Percentiles rank a stretch among this genome's conserved stretches.
Evolutionary conservation across 53 echinoderm and acorn worm genomes (phyloP).

Genomic region (Echinometra lucunter): DNA sequence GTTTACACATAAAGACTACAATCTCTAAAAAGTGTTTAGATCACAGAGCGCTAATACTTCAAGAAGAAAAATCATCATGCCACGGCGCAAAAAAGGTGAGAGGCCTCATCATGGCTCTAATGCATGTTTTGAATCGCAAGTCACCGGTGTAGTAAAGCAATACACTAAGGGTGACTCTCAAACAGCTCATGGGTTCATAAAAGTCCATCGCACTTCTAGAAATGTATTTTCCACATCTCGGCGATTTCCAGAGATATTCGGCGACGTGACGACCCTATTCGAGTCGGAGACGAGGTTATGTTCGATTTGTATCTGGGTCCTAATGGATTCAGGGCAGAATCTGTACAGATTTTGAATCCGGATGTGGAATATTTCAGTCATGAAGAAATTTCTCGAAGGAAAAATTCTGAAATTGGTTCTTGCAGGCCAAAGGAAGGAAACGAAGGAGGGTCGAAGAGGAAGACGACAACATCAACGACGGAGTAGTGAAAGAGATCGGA

Average conservation of each 20-base stretch:
- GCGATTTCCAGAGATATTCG: neutral
- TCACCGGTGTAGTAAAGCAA: neutral
- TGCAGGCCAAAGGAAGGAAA: neutral
- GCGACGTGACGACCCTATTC: neutral
- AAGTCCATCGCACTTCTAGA: neutral
- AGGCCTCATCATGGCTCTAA: neutral
- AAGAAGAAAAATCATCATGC: neutral
- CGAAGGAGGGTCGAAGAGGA: neutral
- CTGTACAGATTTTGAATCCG: neutral
- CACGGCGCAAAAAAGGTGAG: neutral
- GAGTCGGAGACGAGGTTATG: neutral
- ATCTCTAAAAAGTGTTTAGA: neutral
- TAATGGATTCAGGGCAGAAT: neutral
- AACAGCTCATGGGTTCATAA: neutral
- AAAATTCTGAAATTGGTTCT: neutral
- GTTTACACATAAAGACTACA: no score
- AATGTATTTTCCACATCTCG: slow-evolving; percentile 1
- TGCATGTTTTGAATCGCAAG: neutral
- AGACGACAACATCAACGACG: neutral
- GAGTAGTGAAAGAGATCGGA: neutral
- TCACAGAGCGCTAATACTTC: neutral
- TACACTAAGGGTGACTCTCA: neutral
- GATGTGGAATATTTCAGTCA: neutral
- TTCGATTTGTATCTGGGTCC: neutral
- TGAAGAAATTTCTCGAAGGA: neutral